Conservation (phyloP, 2,888 invertebrate species). For the Hypercompe scribonia region DNA sequence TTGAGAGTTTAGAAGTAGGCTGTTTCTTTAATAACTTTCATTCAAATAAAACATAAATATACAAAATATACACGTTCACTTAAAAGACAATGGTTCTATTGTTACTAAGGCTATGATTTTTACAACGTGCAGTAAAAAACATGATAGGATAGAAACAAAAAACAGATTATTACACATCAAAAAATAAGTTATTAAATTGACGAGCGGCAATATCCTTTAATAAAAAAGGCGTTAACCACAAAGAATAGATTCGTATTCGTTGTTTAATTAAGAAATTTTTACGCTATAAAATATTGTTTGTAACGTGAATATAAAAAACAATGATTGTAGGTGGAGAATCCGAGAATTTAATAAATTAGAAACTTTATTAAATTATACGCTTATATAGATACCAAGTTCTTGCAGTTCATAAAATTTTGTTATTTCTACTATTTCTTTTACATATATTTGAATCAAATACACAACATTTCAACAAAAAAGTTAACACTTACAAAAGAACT, state of each 20-base stretch:
- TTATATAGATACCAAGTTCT: not conserved
- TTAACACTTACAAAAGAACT: not conserved
- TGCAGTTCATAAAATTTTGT: not conserved
- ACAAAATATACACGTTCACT: slow-evolving; percentile 3
- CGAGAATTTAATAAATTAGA: slow-evolving; percentile 62
- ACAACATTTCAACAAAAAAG: not conserved
- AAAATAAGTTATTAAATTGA: slow-evolving; percentile 78
- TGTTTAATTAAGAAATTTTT: slow-evolving; percentile 82
- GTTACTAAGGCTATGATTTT: slow-evolving; percentile 32
- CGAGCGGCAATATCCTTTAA: slow-evolving; percentile 77
- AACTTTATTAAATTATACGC: slow-evolving; percentile 41
- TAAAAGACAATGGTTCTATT: slow-evolving; percentile 27
- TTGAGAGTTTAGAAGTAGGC: slow-evolving; percentile 34
- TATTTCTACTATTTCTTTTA: not conserved
- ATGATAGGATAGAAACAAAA: slow-evolving; percentile 49
- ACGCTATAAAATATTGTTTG: slow-evolving; percentile 75
- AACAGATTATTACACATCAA: slow-evolving; percentile 71
- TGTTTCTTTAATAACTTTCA: slow-evolving; percentile 11
- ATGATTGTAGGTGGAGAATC: slow-evolving; percentile 40
- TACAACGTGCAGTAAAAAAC: slow-evolving; percentile 37
- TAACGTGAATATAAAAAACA: slow-evolving; percentile 58
- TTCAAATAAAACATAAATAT: not conserved
- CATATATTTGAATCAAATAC: not conserved
- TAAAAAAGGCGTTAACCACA: slow-evolving; percentile 78
- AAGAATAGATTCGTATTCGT: slow-evolving; percentile 76